Conservation (phyloP, 2,797 vertebrate genomes). For the Cyprinella venusta region DNA sequence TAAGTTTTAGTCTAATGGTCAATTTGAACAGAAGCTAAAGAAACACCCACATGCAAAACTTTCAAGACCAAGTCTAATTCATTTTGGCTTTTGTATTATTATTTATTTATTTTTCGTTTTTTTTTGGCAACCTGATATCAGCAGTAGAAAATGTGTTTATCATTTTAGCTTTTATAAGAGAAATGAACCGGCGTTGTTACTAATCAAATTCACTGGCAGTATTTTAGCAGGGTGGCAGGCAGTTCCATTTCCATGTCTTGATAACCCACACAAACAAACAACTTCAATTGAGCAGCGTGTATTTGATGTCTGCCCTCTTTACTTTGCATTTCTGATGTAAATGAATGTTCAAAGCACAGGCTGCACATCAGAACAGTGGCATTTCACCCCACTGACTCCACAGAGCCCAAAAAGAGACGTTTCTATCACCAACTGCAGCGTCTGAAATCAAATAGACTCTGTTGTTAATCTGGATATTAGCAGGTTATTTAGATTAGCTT, state of each 20-base stretch:
- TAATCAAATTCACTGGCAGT: neutral
- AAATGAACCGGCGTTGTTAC: conserved; percentile 14
- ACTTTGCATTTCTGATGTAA: conserved; percentile 50
- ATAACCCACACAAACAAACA: conserved; percentile 28
- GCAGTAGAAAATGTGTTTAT: conserved; percentile 24
- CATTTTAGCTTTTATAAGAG: conserved; percentile 25
- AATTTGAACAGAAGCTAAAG: neutral
- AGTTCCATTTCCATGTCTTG: conserved; percentile 38
- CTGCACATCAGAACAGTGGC: conserved; percentile 38
- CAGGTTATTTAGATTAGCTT: conserved; percentile 49
- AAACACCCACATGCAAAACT: conserved; percentile 6
- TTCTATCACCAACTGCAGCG: conserved; percentile 23
- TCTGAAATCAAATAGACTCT: conserved; percentile 31
- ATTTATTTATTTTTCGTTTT: neutral
- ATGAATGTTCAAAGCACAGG: conserved; percentile 49
- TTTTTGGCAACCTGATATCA: neutral
- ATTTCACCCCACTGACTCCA: conserved; percentile 46
- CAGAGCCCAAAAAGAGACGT: conserved; percentile 21
- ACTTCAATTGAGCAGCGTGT: conserved; percentile 45
- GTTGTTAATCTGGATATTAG: conserved; percentile 30
- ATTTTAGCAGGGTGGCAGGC: conserved; percentile 23
- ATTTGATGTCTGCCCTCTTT: conserved; percentile 54
- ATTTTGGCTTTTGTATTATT: neutral
- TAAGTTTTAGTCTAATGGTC: neutral
- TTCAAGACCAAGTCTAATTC: neutral